Base-by-base conservation (phyloP, 1,140 invertebrate genomes). In the Philopotamus ludificatus region DNA sequence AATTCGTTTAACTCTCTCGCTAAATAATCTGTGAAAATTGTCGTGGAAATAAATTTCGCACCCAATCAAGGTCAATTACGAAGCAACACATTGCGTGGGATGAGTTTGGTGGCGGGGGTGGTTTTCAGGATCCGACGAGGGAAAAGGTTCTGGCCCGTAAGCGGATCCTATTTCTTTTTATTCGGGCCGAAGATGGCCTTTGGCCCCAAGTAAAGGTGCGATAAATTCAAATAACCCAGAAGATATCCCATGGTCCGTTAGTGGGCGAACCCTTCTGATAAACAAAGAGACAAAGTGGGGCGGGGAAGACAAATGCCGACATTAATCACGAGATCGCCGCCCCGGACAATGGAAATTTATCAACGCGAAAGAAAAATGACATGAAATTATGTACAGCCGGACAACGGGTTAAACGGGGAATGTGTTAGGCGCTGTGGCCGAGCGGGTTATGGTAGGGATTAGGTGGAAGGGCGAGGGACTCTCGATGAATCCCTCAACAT, bases 181-280 rank as follows among this genome's bases (percentile, higher is more conserved):
- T 26, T 25, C 23, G 21, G 20, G 18, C 21, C 28, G 23, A 25
- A 53, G 23, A 53, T 53, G 23, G 50, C 50, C 50, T 53, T 42
- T 49, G 58, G 44, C 58, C 58, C 23, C 16, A 16, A 59, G 53
- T 34, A 42, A 44, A 62, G 63, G 63, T 62, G 51, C 39, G 39
- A 66, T 66, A 66, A 66, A 66, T 66, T 47, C 58, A 55, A 66
- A 55, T 61, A 61, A 66, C 47, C 64, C 25, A 21, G 49, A 50
- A 63, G 60, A 63, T 50, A 51, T 34, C 47, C 47, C 45, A 44
- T 26, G 45, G 18, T 42, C 54, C 21, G 16, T 20, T 42, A 25
- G 54, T 39, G 25, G 28, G 16, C 15, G 41, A 18, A 39, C 60
- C 25, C 39, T 57, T 41, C 44, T 51, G 60, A 63, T 63, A 63